phyloP scores from a whole-genome alignment of 2,797 vertebrate species.

The Avahi laniger region DNA sequence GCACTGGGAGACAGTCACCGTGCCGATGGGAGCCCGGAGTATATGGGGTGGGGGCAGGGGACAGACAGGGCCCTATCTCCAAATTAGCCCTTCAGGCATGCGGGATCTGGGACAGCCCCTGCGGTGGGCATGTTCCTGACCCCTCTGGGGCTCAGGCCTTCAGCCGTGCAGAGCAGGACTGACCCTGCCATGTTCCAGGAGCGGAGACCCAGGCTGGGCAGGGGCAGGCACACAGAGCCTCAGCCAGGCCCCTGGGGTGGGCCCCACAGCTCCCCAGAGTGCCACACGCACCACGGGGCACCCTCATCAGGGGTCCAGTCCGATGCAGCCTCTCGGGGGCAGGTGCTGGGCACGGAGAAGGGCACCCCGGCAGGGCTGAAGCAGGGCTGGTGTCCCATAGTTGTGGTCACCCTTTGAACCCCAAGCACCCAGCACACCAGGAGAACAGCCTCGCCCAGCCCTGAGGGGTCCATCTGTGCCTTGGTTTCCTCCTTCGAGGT shows the following conservation, averaged over 20 bases:
- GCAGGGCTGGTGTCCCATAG: fast-evolving
- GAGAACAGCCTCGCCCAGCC: background rate
- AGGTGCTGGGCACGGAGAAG: background rate
- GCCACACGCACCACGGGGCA: fast-evolving
- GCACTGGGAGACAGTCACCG: fast-evolving
- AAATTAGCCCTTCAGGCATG: too few relatives aligned
- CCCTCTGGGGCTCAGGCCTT: background rate
- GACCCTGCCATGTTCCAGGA: background rate
- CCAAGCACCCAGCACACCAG: fast-evolving
- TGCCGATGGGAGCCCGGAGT: background rate
- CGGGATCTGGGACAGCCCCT: background rate
- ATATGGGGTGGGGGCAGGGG: background rate
- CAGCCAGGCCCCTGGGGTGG: fast-evolving
- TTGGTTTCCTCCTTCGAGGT: background rate
- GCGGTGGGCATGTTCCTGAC: fast-evolving
- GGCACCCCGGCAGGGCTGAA: background rate
- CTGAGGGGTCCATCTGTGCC: background rate
- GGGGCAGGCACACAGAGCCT: fast-evolving
- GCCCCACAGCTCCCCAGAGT: fast-evolving
- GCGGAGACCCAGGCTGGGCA: background rate
- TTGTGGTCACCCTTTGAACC: background rate
- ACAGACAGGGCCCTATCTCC: background rate
- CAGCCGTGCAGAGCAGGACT: background rate
- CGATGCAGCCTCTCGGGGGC: fast-evolving
- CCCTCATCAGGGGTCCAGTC: fast-evolving